phyloP scores from a whole-genome alignment of 2,888 invertebrate species.

The Calameuta idolon region DNA sequence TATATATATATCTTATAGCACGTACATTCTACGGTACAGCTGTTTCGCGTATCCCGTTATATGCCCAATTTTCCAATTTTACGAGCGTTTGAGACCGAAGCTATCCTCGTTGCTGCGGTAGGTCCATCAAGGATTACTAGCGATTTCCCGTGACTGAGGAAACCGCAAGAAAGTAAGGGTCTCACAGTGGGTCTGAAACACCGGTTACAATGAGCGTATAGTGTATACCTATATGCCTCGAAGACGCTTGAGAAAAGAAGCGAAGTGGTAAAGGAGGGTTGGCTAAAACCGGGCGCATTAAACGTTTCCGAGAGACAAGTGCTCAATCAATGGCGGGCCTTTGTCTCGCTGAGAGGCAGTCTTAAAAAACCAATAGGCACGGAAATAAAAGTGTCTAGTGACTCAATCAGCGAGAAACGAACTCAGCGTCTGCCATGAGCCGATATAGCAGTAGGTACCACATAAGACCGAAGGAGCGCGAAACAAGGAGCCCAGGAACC shows the following conservation, averaged over 20 bases:
- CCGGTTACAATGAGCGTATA: not conserved
- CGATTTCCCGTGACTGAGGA: not conserved
- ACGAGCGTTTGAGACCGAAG: not conserved
- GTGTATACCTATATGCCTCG: not conserved
- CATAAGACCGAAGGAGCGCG: not conserved
- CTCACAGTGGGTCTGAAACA: not conserved
- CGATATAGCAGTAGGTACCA: not conserved
- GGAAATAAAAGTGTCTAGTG: slow-evolving; percentile 57
- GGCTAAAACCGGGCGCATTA: not conserved
- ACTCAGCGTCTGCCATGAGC: slow-evolving; percentile 7
- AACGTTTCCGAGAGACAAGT: slow-evolving; percentile 55
- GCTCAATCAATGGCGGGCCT: slow-evolving; percentile 50
- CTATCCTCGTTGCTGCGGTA: not conserved
- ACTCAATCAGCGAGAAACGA: slow-evolving; percentile 51
- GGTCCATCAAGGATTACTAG: not conserved
- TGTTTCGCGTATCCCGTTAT: not conserved
- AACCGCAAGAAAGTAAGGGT: not conserved
- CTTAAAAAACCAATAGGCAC: slow-evolving; percentile 44
- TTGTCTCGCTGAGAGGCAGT: slow-evolving; percentile 47
- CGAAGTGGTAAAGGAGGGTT: slow-evolving; percentile 1
- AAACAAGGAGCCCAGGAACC: not conserved
- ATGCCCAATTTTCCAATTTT: not conserved
- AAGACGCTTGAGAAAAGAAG: not conserved
- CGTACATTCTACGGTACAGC: not conserved
- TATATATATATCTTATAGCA: not conserved